Percentiles rank a stretch among this genome's conserved stretches.
phyloP scores from a whole-genome alignment of 1,140 invertebrate genomes.

The Gonatopus flavifemur region DNA sequence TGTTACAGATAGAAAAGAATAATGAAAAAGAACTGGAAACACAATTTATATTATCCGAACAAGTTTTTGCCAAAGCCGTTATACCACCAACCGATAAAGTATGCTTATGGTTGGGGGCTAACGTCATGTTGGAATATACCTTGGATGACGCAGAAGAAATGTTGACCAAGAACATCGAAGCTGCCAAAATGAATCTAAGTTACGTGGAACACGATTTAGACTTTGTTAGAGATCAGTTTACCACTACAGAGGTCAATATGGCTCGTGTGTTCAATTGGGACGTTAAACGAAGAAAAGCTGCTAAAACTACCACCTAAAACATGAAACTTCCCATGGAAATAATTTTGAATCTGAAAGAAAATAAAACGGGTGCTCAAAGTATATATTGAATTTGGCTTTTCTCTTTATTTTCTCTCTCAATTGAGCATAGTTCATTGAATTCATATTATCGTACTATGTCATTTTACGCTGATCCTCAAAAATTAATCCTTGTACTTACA shows the following conservation, averaged over 20 bases:
- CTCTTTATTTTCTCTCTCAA: too few relatives aligned
- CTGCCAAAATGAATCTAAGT: constrained; percentile 81
- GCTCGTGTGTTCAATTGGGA: constrained; percentile 96
- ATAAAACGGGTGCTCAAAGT: too few relatives aligned
- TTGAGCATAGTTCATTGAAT: too few relatives aligned
- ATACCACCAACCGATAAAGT: constrained; percentile 91
- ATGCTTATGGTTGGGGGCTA: constrained; percentile 97
- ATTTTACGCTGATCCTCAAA: too few relatives aligned
- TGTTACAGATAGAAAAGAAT: constrained; percentile 80
- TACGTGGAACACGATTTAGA: constrained; percentile 91
- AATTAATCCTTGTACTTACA: too few relatives aligned
- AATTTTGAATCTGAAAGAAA: too few relatives aligned
- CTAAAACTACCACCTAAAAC: constrained; percentile 52
- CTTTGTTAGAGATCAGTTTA: constrained; percentile 92
- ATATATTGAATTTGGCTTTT: too few relatives aligned
- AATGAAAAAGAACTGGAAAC: constrained; percentile 74
- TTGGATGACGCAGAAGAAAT: constrained; percentile 89
- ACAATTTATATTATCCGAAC: constrained; percentile 92
- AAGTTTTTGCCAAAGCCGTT: constrained; percentile 89
- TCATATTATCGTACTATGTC: too few relatives aligned
- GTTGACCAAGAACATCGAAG: constrained; percentile 84
- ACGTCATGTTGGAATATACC: constrained; percentile 97
- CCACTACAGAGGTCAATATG: constrained; percentile 98
- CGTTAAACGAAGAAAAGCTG: constrained; percentile 81
- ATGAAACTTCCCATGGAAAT: too few relatives aligned